phyloP scores from a whole-genome alignment of 2,113 vertebrate genomes.

The Pachypanchax playfairii region DNA sequence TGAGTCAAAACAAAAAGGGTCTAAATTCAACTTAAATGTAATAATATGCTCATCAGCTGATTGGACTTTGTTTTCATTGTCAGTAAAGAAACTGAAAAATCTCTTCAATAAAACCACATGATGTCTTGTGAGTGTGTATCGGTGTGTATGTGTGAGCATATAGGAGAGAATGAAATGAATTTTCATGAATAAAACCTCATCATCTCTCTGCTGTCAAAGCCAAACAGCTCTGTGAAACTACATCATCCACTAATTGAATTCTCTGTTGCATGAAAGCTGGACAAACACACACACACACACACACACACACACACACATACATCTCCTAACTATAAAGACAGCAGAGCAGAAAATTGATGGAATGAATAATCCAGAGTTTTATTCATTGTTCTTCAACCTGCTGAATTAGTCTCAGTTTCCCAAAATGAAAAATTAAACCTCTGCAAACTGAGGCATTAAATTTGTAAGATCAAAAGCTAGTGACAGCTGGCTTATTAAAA shows the following conservation, averaged over 20 bases:
- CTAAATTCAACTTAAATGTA: background rate
- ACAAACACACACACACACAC: slow-evolving; percentile 7
- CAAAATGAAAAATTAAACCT: slow-evolving; percentile 8
- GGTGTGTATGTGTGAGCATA: background rate
- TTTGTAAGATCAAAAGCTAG: background rate
- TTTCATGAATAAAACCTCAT: slow-evolving; percentile 34
- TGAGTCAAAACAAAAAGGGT: no score
- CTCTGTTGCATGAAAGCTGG: slow-evolving; percentile 35
- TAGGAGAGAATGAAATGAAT: slow-evolving; percentile 9
- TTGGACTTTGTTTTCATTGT: background rate
- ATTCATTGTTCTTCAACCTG: slow-evolving; percentile 10
- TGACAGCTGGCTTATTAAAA: background rate
- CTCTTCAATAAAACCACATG: background rate
- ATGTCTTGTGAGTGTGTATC: background rate
- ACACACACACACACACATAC: slow-evolving; percentile 16
- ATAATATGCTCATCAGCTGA: background rate
- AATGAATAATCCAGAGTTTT: slow-evolving; percentile 31
- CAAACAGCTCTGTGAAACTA: slow-evolving; percentile 39
- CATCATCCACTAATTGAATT: slow-evolving; percentile 55
- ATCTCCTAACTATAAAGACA: slow-evolving; percentile 10
- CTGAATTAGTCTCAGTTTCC: slow-evolving; percentile 22
- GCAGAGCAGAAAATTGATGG: slow-evolving; percentile 38
- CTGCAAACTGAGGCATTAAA: background rate
- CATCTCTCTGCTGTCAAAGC: slow-evolving; percentile 38
- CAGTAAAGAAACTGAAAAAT: background rate